Conservation (phyloP, 2,888 invertebrate species). For the Margaritifera margaritifera region DNA sequence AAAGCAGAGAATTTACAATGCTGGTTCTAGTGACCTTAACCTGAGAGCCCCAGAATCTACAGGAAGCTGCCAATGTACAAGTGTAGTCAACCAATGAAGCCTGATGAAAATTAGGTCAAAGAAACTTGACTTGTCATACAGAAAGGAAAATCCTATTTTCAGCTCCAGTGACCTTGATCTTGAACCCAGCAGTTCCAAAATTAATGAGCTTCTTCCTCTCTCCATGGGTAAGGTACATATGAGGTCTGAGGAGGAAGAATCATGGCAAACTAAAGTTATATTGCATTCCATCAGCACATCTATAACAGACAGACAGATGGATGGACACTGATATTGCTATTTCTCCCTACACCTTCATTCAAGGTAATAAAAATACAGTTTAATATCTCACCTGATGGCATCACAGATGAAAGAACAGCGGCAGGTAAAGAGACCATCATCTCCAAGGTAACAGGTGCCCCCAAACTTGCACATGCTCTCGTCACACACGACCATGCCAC, state of each 20-base stretch:
- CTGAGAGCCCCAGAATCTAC: too few species aligned
- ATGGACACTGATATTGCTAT: background rate
- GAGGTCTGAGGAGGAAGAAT: background rate
- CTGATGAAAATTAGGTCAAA: too few species aligned
- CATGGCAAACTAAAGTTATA: background rate
- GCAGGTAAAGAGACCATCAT: constrained; percentile 85
- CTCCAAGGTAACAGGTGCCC: constrained; percentile 79
- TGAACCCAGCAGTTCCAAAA: too few species aligned
- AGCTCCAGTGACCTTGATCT: too few species aligned
- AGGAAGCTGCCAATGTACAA: too few species aligned
- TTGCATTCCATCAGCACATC: too few species aligned
- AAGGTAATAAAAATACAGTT: background rate
- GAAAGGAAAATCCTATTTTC: too few species aligned
- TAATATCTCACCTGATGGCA: constrained; percentile 58
- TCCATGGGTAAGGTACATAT: background rate
- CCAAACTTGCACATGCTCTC: constrained; percentile 78
- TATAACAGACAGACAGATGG: background rate
- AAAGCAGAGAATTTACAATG: too few species aligned
- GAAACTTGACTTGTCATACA: too few species aligned
- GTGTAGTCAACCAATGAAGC: too few species aligned
- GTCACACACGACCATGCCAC: constrained; percentile 62
- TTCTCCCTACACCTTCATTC: background rate
- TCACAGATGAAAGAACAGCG: constrained; percentile 87
- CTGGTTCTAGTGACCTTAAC: too few species aligned
- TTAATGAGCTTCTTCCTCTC: too few species aligned